phyloP scores from a whole-genome alignment of 2,888 invertebrate species.

The Liodrosophila aerea region DNA sequence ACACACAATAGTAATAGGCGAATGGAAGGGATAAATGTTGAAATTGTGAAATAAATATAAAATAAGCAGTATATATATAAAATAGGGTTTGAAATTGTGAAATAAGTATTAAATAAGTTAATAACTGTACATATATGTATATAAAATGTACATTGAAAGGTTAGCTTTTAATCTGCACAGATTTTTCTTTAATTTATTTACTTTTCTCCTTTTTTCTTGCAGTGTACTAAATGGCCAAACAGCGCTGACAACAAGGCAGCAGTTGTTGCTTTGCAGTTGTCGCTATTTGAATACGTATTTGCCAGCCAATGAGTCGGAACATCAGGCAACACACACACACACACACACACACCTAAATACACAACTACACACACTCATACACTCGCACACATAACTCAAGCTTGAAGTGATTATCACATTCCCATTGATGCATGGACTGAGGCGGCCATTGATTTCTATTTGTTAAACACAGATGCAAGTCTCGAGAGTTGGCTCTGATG shows the following conservation, averaged over 20 bases:
- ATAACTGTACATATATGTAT: too few species aligned
- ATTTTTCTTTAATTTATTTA: too few species aligned
- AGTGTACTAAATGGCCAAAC: constrained; percentile 5
- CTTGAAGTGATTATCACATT: constrained; percentile 62
- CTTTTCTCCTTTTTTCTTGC: not conserved
- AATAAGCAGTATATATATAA: too few species aligned
- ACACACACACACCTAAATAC: constrained; percentile 9
- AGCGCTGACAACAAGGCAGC: constrained; percentile 7
- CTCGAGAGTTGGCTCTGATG: constrained; percentile 10
- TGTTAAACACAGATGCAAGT: constrained; percentile 58
- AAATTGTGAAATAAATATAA: too few species aligned
- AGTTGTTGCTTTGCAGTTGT: constrained; percentile 40
- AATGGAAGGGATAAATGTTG: too few species aligned
- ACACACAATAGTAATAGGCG: too few species aligned
- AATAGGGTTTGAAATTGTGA: too few species aligned
- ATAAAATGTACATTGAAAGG: too few species aligned
- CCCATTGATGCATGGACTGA: constrained; percentile 46
- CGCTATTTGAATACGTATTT: constrained; percentile 64
- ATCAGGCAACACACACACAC: constrained; percentile 15
- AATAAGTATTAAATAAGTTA: too few species aligned
- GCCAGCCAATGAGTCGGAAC: constrained; percentile 72
- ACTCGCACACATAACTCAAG: constrained; percentile 7
- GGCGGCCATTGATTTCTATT: constrained; percentile 73
- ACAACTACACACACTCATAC: too few species aligned
- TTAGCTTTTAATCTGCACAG: too few species aligned